These are phyloP conservation scores for Bungarus multicinctus DNA, from an alignment of 2,113 vertebrate genomes.

Conservation along the genomic window DNA sequence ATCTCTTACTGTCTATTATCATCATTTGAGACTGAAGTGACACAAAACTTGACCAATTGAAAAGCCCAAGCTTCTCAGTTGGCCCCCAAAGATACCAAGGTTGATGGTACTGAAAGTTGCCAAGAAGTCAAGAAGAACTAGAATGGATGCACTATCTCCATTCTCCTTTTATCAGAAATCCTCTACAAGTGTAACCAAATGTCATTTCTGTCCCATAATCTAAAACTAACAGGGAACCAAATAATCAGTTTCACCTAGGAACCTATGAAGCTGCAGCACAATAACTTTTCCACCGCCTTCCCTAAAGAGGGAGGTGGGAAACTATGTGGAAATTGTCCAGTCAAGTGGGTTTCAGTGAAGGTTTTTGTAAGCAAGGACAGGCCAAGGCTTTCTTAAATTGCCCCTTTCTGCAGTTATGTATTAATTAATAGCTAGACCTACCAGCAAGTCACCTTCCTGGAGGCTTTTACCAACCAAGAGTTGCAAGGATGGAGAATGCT, in stretches of 20 bases:
- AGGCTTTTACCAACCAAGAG: constrained; percentile 46
- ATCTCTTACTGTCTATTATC: too few species aligned
- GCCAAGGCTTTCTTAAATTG: background rate
- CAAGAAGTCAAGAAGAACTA: background rate
- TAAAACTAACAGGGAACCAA: background rate
- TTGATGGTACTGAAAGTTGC: background rate
- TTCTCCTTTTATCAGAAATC: background rate
- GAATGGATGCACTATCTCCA: too few species aligned
- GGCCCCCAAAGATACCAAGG: background rate
- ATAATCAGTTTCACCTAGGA: background rate
- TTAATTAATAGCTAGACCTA: background rate
- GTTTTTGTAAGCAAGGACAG: background rate
- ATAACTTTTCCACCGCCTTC: background rate
- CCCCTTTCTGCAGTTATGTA: background rate
- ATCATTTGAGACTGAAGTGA: too few species aligned
- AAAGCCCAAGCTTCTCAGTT: too few species aligned
- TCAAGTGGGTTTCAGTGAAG: background rate
- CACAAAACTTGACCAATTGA: too few species aligned
- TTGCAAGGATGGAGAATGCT: constrained; percentile 66
- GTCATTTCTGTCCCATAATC: background rate
- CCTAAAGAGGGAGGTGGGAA: background rate
- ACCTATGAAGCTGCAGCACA: background rate
- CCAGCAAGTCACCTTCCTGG: background rate
- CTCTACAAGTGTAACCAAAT: background rate
- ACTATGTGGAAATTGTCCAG: background rate